phyloP scores from a whole-genome alignment of 2,888 invertebrate genomes.

The Drosophila fulvimacula region DNA sequence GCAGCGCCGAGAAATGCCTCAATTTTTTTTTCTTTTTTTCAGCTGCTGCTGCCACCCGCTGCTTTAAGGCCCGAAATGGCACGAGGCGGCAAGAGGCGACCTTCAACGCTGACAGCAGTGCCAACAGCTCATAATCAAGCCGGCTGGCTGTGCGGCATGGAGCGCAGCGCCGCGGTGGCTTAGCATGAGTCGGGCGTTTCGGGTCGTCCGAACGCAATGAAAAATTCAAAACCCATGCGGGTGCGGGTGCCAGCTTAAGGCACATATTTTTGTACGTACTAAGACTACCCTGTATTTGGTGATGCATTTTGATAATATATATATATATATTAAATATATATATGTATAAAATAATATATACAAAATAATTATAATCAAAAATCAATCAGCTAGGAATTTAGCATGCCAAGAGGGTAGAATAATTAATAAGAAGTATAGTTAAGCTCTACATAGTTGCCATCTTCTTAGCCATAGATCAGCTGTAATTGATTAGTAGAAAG shows the following conservation, averaged over 20 bases:
- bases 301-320: too few species aligned
- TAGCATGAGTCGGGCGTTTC: conserved; percentile 8
- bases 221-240: conserved; percentile 59
- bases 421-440: background rate
- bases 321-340: too few species aligned
- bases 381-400: too few species aligned
- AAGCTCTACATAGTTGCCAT: background rate
- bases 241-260: conserved; percentile 24
- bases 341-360: too few species aligned
- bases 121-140: conserved; percentile 58
- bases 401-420: background rate
- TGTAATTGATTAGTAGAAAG: too few species aligned
- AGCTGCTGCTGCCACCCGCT: conserved; percentile 15
- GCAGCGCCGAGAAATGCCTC: conserved; percentile 64
- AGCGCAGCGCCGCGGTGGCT: conserved; percentile 6
- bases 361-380: too few species aligned
- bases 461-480: too few species aligned
- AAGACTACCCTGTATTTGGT: conserved; percentile 28
- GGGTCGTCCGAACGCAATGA: conserved; percentile 47
- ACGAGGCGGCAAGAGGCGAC: conserved; percentile 37
- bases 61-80: conserved; percentile 52
- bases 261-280: background rate
- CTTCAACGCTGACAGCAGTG: conserved; percentile 66
- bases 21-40: conserved; percentile 48
- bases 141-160: conserved; percentile 12